phyloP scores from a whole-genome alignment of 2,113 vertebrate genomes.

The Cryptotis parvus region DNA sequence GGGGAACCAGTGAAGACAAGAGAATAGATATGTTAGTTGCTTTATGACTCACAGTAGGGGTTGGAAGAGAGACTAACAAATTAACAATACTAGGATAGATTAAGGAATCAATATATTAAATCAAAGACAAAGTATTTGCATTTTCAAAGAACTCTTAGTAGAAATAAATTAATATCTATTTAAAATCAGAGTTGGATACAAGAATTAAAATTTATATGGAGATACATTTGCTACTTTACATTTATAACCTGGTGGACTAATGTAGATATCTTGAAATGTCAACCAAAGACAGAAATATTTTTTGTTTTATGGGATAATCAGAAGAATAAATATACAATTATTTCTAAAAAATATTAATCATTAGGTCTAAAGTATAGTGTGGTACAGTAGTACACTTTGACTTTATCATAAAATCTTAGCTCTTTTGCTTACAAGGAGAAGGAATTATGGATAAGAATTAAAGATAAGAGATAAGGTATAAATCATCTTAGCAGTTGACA shows the following conservation, averaged over 20 bases:
- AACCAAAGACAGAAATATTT: neutral
- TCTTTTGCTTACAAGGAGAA: neutral
- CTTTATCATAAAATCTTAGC: neutral
- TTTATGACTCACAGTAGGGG: neutral
- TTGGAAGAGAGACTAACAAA: neutral
- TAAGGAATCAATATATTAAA: neutral
- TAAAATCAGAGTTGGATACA: neutral
- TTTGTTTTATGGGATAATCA: neutral
- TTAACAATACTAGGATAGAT: neutral
- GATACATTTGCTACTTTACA: constrained; percentile 4
- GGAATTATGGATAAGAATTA: neutral
- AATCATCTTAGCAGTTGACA: neutral
- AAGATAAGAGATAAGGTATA: neutral
- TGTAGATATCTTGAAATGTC: neutral
- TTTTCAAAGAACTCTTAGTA: neutral
- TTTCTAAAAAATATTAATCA: too few species aligned
- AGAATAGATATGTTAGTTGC: neutral
- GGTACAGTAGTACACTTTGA: neutral
- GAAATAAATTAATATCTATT: neutral
- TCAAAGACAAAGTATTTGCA: neutral
- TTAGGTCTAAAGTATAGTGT: neutral
- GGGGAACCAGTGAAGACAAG: neutral
- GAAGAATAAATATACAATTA: neutral
- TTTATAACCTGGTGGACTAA: neutral
- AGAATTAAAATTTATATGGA: neutral